phyloP scores from a whole-genome alignment of 2,888 invertebrate species.

The Poecilus cupreus region DNA sequence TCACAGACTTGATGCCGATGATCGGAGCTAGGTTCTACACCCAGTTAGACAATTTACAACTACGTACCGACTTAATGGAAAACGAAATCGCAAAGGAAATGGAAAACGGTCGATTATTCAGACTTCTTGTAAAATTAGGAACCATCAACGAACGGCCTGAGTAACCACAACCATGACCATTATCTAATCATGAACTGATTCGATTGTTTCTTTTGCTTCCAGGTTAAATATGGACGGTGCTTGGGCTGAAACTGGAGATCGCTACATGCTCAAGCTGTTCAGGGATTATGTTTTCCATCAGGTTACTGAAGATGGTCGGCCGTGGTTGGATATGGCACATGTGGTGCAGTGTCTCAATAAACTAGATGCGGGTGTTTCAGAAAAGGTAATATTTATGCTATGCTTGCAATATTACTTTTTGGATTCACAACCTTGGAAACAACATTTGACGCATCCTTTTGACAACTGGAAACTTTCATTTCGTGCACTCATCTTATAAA shows the following conservation, averaged over 20 bases:
- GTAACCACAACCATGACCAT: constrained; percentile 72
- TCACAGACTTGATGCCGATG: constrained; percentile 99
- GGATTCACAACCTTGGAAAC: too few relatives aligned
- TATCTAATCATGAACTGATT: constrained; percentile 61
- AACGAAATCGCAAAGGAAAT: constrained; percentile 94
- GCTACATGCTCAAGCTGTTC: constrained; percentile 98
- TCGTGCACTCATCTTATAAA: too few relatives aligned
- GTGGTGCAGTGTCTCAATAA: constrained; percentile 95
- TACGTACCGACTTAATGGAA: constrained; percentile 91
- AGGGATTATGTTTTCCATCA: constrained; percentile 98
- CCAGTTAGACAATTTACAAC: constrained; percentile 92
- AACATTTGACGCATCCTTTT: too few relatives aligned
- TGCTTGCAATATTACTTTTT: too few relatives aligned
- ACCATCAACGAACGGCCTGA: constrained; percentile 97
- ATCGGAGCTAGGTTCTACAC: constrained; percentile 98
- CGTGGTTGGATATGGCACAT: constrained; percentile 98
- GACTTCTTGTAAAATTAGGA: constrained; percentile 92
- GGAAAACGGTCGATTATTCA: constrained; percentile 94
- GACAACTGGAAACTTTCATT: too few relatives aligned
- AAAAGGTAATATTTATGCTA: constrained; percentile 78
- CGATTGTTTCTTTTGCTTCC: constrained; percentile 63
- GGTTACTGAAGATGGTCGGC: constrained; percentile 92
- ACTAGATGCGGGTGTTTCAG: constrained; percentile 86
- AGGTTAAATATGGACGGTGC: constrained; percentile 93
- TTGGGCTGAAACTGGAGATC: constrained; percentile 99